These are phyloP conservation scores for Yponomeuta malinellus DNA, from an alignment of 2,888 invertebrate genomes.

Conservation along the genomic window DNA sequence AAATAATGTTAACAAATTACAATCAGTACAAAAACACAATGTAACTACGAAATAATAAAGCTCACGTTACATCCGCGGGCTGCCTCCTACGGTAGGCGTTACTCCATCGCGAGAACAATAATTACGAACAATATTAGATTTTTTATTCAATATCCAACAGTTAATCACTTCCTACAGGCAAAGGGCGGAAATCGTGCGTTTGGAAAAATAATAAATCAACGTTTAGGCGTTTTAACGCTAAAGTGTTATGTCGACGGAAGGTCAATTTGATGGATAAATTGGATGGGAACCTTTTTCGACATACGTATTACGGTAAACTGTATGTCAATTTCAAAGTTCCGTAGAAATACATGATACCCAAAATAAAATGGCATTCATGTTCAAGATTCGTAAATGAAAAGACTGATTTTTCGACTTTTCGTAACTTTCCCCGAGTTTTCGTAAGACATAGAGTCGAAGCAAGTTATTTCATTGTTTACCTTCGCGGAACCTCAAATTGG, in stretches of 20 bases:
- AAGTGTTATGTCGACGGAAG: conserved; percentile 47
- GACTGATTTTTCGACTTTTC: too few relatives aligned
- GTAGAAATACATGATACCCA: too few relatives aligned
- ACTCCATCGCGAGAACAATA: conserved; percentile 45
- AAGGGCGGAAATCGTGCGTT: conserved; percentile 70
- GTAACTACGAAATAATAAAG: conserved; percentile 30
- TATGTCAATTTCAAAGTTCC: too few relatives aligned
- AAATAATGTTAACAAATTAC: conserved; percentile 16
- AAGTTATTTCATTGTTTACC: too few relatives aligned
- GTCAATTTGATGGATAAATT: conserved; percentile 51
- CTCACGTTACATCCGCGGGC: conserved; percentile 42
- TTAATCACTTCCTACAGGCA: conserved; percentile 71
- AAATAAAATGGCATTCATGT: too few relatives aligned
- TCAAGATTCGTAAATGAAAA: too few relatives aligned
- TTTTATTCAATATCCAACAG: conserved; percentile 52
- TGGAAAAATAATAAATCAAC: conserved; percentile 67
- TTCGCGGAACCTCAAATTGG: too few relatives aligned
- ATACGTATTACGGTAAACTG: conserved; percentile 38
- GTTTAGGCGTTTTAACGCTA: conserved; percentile 54
- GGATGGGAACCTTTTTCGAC: conserved; percentile 53
- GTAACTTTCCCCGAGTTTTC: too few relatives aligned
- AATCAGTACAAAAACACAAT: conserved; percentile 22
- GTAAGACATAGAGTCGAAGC: too few relatives aligned
- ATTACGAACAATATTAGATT: conserved; percentile 48
- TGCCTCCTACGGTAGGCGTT: conserved; percentile 44